Conservation (phyloP, 2,888 invertebrate species). For the Spisula solida region DNA sequence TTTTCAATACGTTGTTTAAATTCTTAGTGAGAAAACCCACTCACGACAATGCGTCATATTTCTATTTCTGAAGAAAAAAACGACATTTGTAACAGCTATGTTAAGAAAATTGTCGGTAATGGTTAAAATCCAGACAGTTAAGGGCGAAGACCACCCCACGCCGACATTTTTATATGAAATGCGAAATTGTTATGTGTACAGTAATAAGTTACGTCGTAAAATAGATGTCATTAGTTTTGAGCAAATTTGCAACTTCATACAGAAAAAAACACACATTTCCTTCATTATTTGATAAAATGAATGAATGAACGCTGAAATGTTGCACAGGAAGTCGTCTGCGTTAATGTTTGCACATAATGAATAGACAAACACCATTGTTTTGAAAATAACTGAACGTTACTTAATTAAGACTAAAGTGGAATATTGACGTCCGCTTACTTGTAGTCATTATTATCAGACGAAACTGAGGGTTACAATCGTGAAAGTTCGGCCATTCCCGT, state of each 20-base stretch:
- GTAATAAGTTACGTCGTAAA: slow-evolving; percentile 12
- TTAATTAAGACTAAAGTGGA: too few relatives aligned
- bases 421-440: too few relatives aligned
- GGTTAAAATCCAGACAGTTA: not conserved
- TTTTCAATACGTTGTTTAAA: not conserved
- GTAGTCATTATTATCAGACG: too few relatives aligned
- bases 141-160: slow-evolving; percentile 29
- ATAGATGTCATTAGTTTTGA: slow-evolving; percentile 9
- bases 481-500: too few relatives aligned
- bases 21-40: not conserved
- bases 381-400: too few relatives aligned
- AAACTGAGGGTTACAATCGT: too few relatives aligned
- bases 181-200: not conserved
- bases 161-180: slow-evolving; percentile 1
- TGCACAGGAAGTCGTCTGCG: too few relatives aligned
- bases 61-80: not conserved
- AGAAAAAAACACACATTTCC: not conserved
- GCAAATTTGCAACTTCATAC: not conserved
- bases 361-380: too few relatives aligned
- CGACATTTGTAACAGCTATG: slow-evolving; percentile 4
- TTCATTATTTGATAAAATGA: not conserved
- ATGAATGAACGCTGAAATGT: too few relatives aligned
- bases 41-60: not conserved
- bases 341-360: too few relatives aligned
- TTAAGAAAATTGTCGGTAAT: slow-evolving; percentile 25